These are phyloP conservation scores for Numenius arquata DNA, from an alignment of 2,113 vertebrate species.

Conservation along the genomic window DNA sequence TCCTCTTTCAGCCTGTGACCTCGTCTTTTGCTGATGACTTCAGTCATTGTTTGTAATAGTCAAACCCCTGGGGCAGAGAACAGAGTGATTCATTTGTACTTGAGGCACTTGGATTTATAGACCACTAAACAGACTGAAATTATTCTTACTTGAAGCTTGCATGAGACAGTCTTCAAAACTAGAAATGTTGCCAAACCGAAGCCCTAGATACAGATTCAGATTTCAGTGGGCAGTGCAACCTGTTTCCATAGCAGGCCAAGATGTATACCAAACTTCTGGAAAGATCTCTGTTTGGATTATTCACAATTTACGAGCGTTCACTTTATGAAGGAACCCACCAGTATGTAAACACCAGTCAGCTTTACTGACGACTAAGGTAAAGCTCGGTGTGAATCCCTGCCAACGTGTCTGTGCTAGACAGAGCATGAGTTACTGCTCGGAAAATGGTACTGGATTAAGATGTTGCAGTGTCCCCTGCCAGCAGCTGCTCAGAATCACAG, in stretches of 20 bases:
- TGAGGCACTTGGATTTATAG: slow-evolving; percentile 60
- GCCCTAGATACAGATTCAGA: background rate
- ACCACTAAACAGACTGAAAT: slow-evolving; percentile 55
- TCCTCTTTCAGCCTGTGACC: slow-evolving; percentile 53
- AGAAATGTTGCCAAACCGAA: background rate
- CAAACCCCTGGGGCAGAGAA: slow-evolving; percentile 55
- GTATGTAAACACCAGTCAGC: background rate
- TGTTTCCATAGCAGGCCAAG: background rate
- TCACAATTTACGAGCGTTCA: background rate
- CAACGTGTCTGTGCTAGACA: background rate
- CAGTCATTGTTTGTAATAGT: slow-evolving; percentile 67
- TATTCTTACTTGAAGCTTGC: slow-evolving; percentile 46
- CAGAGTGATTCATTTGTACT: slow-evolving; percentile 63
- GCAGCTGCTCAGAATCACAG: background rate
- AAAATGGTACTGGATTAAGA: background rate
- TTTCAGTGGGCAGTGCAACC: slow-evolving; percentile 23
- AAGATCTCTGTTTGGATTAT: background rate
- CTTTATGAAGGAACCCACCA: background rate
- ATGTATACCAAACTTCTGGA: background rate
- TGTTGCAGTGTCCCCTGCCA: background rate
- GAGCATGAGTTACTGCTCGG: background rate
- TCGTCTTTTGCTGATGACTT: slow-evolving; percentile 50
- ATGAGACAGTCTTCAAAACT: slow-evolving; percentile 43
- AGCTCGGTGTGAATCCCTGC: background rate
- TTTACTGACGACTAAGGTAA: background rate